These are phyloP conservation scores for Campylorhamphus procurvoides DNA, from an alignment of 2,113 vertebrate genomes.

Conservation along the genomic window DNA sequence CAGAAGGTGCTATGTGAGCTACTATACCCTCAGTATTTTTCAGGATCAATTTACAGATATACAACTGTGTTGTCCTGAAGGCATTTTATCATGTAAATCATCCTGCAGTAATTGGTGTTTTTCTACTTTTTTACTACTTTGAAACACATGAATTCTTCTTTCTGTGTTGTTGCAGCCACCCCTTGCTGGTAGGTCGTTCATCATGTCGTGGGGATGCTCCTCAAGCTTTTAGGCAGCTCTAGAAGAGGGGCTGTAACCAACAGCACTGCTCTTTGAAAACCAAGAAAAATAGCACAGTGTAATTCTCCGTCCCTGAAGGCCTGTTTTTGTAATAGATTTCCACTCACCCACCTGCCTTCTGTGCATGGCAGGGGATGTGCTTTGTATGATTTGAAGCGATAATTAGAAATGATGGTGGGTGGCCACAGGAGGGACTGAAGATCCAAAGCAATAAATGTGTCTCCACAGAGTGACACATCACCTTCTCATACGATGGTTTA, in stretches of 20 bases:
- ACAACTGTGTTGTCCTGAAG: not conserved
- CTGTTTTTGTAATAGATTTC: constrained; percentile 49
- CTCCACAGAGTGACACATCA: not conserved
- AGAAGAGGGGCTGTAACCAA: not conserved
- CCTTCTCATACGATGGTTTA: not conserved
- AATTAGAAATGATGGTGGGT: constrained; percentile 46
- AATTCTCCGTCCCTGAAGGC: not conserved
- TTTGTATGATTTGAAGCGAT: constrained; percentile 37
- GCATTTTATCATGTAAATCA: not conserved
- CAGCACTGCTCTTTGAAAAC: not conserved
- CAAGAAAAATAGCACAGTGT: not conserved
- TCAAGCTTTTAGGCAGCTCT: not conserved
- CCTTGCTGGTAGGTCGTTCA: not conserved
- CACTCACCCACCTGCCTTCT: constrained; percentile 58
- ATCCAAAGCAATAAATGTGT: not conserved
- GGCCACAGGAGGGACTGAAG: constrained; percentile 11
- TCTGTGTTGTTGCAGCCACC: not conserved
- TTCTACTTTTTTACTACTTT: not conserved
- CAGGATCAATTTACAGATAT: not conserved
- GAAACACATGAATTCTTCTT: not conserved
- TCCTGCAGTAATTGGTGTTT: not conserved
- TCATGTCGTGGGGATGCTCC: not conserved
- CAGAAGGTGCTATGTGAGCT: not conserved
- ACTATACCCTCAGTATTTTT: not conserved
- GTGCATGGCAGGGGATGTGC: constrained; percentile 6